Evolutionary conservation across 2,888 invertebrate genomes (phyloP), one percentile per base, ranked within the genome.

Genomic region (Heteromyza rotundicornis): DNA sequence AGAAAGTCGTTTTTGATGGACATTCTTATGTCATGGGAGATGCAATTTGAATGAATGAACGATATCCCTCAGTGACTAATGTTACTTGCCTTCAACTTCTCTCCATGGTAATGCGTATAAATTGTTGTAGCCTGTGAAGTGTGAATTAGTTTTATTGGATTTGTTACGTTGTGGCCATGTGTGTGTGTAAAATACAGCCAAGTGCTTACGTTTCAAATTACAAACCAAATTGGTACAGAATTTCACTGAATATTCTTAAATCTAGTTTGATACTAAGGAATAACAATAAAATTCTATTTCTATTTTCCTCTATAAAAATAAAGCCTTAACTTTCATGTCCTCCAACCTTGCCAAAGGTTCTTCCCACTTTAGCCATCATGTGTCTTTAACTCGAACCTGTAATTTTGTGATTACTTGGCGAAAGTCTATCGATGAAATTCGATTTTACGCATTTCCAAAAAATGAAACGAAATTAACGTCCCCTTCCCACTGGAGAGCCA

Each of bases 61-160:
- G n/a, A 32, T 55, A 12, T 60, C 55, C 51, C 58, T 40, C 36
- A 57, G 58, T 66, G 66, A 66, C 64, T 66, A 62, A 66, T 66
- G 66, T 62, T 64, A 58, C 54, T 61, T 17, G 47, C 47, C 12
- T 58, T 59, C 57, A 53, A 44, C 27, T 53, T 47, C 51, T 20
- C 36, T 54, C 53, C 35, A 49, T 60, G 63, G 40, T 59, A 61
- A 64, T 64, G 53, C 61, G 60, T 60, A 60, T 63, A 65, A 65
- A 65, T 65, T 63, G 65, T 56, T 61, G 60, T 27, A 51, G 27
- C 51, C 17, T 54, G 49, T 52, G 24, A 58, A 56, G 52, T 60
- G 62, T 60, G 60, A 57, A 58, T 60, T 40, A 55, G 56, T 58
- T 62, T 62, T 60, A 60, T 36, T 62, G 56, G 61, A 53, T 52